A percentile compares a stretch with the other conserved stretches of the same genome.
Conservation (phyloP, 2,797 vertebrate genomes). For the Mormyrops boulengeri region DNA sequence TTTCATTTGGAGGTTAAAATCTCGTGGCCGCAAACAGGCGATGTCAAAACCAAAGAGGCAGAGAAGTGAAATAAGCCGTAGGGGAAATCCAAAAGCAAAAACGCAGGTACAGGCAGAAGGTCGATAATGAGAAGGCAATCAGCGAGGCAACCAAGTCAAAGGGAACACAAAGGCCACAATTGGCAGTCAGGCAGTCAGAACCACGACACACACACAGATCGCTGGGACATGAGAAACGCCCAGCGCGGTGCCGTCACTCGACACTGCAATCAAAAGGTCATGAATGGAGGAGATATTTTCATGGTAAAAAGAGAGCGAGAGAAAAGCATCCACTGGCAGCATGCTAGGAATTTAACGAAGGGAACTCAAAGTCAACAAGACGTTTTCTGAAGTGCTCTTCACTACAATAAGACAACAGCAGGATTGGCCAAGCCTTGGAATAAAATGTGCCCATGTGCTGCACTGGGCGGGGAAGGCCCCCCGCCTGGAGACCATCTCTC, state of each 20-base stretch:
- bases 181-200: neutral
- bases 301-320: constrained; percentile 39
- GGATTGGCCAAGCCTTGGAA: constrained; percentile 25
- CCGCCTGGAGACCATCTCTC: neutral
- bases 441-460: constrained; percentile 36
- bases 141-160: neutral
- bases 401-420: constrained; percentile 35
- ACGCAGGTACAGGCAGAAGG: neutral
- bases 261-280: constrained; percentile 36
- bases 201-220: neutral
- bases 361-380: neutral
- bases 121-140: neutral
- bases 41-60: neutral
- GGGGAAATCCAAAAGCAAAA: neutral
- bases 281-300: neutral
- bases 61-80: neutral
- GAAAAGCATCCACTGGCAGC: constrained; percentile 39
- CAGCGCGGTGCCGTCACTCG: neutral
- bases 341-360: constrained; percentile 19
- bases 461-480: neutral
- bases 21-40: neutral
- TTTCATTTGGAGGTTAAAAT: neutral
- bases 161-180: neutral
- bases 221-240: neutral
- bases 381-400: constrained; percentile 34